Conservation (phyloP, 1,140 invertebrate species). For the Calephelis virginiensis region DNA sequence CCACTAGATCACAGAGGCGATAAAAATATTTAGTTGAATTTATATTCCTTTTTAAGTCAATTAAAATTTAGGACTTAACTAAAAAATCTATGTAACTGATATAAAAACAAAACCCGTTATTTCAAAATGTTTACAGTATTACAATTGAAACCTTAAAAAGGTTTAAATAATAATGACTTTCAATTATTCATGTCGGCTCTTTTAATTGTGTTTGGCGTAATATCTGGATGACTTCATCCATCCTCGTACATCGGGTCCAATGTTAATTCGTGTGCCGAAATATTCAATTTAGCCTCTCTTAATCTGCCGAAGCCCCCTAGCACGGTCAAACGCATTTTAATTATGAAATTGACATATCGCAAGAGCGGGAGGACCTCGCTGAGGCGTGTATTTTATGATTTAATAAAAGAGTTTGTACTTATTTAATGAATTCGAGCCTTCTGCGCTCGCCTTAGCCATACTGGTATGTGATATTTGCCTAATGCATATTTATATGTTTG, state of each 20-base stretch:
- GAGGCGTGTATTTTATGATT: constrained; percentile 59
- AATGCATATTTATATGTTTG: constrained; percentile 77
- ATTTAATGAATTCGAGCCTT: constrained; percentile 61
- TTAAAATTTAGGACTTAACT: too few relatives aligned
- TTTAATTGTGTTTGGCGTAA: constrained; percentile 63
- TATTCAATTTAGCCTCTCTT: constrained; percentile 67
- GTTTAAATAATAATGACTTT: constrained; percentile 25
- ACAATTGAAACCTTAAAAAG: not conserved
- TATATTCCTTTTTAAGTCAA: too few relatives aligned
- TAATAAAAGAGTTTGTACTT: constrained; percentile 74
- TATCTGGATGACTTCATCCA: constrained; percentile 60
- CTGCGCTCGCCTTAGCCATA: constrained; percentile 42
- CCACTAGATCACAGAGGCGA: too few relatives aligned
- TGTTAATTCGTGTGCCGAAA: constrained; percentile 44
- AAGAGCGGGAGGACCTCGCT: constrained; percentile 35
- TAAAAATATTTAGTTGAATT: too few relatives aligned
- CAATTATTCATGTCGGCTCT: constrained; percentile 55
- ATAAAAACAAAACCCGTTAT: not conserved
- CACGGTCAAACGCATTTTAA: constrained; percentile 76
- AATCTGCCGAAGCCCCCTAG: constrained; percentile 55
- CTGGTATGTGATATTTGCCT: constrained; percentile 63
- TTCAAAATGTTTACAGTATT: not conserved
- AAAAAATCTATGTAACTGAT: too few relatives aligned
- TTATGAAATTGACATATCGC: constrained; percentile 77
- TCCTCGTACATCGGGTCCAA: constrained; percentile 36